Evolutionary conservation across 2,888 invertebrate species (phyloP).

Genomic region (Cybosia mesomella): DNA sequence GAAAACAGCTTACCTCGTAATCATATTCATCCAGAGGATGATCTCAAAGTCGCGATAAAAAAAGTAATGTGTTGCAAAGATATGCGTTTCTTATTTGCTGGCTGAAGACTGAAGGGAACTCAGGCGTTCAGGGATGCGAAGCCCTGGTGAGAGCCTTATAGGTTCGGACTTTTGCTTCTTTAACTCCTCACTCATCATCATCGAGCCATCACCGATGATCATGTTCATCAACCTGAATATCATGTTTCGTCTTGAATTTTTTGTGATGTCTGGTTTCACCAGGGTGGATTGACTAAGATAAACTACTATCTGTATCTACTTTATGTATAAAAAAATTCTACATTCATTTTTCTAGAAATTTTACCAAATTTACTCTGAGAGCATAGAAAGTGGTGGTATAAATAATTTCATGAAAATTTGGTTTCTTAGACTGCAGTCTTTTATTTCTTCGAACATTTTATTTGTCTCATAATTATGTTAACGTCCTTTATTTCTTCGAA

Average conservation of each 20-base stretch:
- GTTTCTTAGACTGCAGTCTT: too few species aligned
- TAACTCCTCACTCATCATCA: slow-evolving; percentile 64
- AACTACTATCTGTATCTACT: too few species aligned
- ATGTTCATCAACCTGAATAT: slow-evolving; percentile 39
- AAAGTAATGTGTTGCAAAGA: slow-evolving; percentile 84
- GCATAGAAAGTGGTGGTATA: too few species aligned
- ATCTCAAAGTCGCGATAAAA: slow-evolving; percentile 67
- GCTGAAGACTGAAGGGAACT: slow-evolving; percentile 86
- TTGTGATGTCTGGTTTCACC: slow-evolving; percentile 44
- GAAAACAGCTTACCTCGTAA: slow-evolving; percentile 61
- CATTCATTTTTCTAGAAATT: too few species aligned
- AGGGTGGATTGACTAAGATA: slow-evolving; percentile 50
- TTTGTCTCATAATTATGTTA: too few species aligned
- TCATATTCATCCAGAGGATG: slow-evolving; percentile 65
- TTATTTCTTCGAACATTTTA: too few species aligned
- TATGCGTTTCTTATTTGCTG: slow-evolving; percentile 86
- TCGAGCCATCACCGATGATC: slow-evolving; percentile 55
- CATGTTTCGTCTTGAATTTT: slow-evolving; percentile 43
- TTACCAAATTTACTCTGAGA: too few species aligned
- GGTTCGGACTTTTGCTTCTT: slow-evolving; percentile 86
- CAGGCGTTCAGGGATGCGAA: slow-evolving; percentile 87
- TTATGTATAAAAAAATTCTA: background rate
- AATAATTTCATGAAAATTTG: too few species aligned
- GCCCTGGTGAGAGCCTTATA: slow-evolving; percentile 87
- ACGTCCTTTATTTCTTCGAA: too few species aligned